These are phyloP conservation scores for Parambassis ranga DNA, from an alignment of 2,797 vertebrate species.

Conservation along the genomic window DNA sequence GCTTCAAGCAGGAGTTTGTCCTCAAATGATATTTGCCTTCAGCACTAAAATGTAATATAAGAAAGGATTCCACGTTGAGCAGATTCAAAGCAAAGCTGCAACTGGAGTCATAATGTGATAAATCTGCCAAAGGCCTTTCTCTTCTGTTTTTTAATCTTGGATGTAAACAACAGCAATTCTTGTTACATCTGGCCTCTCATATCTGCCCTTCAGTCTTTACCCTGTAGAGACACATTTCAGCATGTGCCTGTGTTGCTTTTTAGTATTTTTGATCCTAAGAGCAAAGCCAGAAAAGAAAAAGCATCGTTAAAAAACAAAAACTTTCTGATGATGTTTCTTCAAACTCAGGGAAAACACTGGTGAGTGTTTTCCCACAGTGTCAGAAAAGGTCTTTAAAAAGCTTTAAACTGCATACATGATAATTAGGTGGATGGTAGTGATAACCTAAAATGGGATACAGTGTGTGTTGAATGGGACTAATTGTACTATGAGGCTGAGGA, in stretches of 20 bases:
- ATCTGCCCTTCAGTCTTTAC: conserved; percentile 36
- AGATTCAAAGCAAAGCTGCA: conserved; percentile 27
- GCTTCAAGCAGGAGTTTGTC: conserved; percentile 28
- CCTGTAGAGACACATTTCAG: conserved; percentile 36
- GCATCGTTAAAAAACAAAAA: conserved; percentile 6
- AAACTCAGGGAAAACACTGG: too few species aligned
- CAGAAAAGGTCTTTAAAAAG: too few species aligned
- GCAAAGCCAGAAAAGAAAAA: not conserved
- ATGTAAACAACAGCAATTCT: conserved; percentile 42
- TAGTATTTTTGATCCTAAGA: conserved; percentile 24
- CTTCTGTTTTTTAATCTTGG: conserved; percentile 25
- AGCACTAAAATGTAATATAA: conserved; percentile 25
- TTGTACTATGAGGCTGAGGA: too few species aligned
- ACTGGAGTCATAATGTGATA: conserved; percentile 17
- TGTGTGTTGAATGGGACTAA: too few species aligned
- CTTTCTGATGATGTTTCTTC: too few species aligned
- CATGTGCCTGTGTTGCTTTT: conserved; percentile 30
- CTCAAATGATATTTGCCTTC: conserved; percentile 13
- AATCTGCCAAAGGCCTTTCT: conserved; percentile 27
- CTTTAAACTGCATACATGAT: too few species aligned
- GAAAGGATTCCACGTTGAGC: conserved; percentile 6
- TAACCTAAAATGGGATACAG: too few species aligned
- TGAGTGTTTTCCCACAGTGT: too few species aligned
- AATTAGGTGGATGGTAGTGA: too few species aligned
- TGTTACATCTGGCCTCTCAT: conserved; percentile 27